Evolutionary conservation across 2,888 invertebrate genomes (phyloP), one percentile per base, ranked within the genome.

Genomic region (Amiota mariae): DNA sequence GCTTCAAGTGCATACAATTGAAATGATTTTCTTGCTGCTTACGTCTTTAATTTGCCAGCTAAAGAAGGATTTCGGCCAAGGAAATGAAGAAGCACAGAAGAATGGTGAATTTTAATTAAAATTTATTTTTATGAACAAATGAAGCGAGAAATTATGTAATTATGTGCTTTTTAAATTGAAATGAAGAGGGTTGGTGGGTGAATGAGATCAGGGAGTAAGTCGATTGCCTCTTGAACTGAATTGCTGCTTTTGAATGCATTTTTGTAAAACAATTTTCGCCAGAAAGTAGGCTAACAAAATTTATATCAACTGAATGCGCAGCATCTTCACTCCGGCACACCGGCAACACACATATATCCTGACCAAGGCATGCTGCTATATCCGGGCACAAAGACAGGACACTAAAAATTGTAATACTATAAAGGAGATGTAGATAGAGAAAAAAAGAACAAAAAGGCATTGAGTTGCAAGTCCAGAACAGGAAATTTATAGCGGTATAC

Each of bases 301-400:
- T 84, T 84, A 84, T 84, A 84, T 84, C 85, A 84, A 84, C 83
- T 85, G 83, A 82, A 79, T 84, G 83, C 82, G 84, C 85, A 83
- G 36, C 36, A 36, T 6, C 36, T 36, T 36, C 36, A 36, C 36
- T 36, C 6, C 36, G 6, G 4, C 6, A 2, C 36, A 36, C 36
- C 6, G 36, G 36, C 8, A 36, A 36, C 36, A 36, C 36, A 36
- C 6, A 36, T 6, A 36, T 6, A 1, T 24, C 36, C 36, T 36
- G 36, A 36, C 36, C 36, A 36, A 36, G 36, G 36, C 6, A 6
- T 36, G 36, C 36, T 36, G 8, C 13, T n/a, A 54, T n/a, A 54
- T 12, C 54, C 12, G 54, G 46, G 36, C n/a, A 36, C 12, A 36
- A 18, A 63, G 46, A 13, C n/a, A 36, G 10, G 36, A 46, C 63